Conservation (phyloP, 2,797 vertebrate species). For the Miichthys miiuy region DNA sequence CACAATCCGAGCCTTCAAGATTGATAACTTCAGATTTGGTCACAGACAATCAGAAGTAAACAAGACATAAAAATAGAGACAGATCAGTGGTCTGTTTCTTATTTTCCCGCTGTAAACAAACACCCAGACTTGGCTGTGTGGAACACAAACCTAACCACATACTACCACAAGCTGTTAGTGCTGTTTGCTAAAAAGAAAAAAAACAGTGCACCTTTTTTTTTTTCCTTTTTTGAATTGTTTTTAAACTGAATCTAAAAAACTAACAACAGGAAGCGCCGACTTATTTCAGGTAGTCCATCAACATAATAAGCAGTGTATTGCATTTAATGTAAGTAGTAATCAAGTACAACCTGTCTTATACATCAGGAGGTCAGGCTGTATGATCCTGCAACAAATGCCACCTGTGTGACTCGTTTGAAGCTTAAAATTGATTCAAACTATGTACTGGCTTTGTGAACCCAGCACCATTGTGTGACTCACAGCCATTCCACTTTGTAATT, state of each 20-base stretch:
- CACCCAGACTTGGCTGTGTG: constrained; percentile 15
- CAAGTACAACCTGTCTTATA: background rate
- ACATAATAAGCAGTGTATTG: background rate
- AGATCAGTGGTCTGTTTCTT: constrained; percentile 8
- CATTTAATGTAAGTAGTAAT: background rate
- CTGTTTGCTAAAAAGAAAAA: constrained; percentile 7
- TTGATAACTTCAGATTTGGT: constrained; percentile 11
- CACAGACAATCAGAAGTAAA: constrained; percentile 11
- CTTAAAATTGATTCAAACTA: background rate
- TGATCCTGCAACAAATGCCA: background rate
- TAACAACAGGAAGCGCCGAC: background rate
- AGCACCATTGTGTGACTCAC: background rate
- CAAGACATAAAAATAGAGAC: constrained; percentile 2
- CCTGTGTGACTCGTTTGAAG: background rate
- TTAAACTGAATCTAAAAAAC: background rate
- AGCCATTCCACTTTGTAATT: background rate
- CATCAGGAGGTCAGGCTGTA: background rate
- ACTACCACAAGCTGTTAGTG: constrained; percentile 5
- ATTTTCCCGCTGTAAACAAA: constrained; percentile 27
- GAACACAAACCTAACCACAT: background rate
- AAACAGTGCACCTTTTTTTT: background rate
- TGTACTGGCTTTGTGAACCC: background rate
- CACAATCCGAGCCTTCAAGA: background rate
- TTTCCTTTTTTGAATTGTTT: background rate
- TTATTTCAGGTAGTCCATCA: background rate